Conservation (phyloP, 2,113 vertebrate species). For the Melanerpes formicivorus region DNA sequence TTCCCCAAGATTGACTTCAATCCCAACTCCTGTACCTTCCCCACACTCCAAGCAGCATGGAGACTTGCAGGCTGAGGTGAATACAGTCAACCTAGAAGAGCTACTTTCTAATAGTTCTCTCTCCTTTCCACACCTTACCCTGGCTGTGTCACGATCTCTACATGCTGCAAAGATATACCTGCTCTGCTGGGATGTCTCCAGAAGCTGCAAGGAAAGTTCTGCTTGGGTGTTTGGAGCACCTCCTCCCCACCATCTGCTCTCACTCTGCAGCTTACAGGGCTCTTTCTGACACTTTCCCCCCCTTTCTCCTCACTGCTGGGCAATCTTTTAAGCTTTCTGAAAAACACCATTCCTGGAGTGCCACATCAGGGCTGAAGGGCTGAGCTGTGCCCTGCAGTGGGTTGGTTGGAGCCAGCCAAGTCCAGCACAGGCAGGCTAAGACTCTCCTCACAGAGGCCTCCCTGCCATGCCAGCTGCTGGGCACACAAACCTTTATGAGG, state of each 20-base stretch:
- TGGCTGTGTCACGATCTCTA: not conserved
- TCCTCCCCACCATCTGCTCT: not conserved
- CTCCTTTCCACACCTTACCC: not conserved
- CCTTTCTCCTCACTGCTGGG: not conserved
- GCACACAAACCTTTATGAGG: not conserved
- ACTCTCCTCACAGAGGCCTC: rapidly evolving
- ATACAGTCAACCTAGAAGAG: not conserved
- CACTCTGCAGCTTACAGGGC: not conserved
- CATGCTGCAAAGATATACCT: not conserved
- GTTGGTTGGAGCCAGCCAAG: rapidly evolving
- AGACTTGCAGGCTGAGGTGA: not conserved
- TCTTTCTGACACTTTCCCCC: not conserved
- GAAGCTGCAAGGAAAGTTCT: not conserved
- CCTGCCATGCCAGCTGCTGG: not conserved
- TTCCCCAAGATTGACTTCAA: not conserved
- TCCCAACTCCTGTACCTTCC: not conserved
- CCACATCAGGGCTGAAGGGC: no score
- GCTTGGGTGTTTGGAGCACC: not conserved
- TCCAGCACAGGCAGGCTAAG: rapidly evolving
- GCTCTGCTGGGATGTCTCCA: no score
- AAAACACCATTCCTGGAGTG: rapidly evolving
- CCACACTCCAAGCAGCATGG: rapidly evolving
- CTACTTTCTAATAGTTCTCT: not conserved
- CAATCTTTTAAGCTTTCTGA: not conserved
- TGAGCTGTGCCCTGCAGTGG: rapidly evolving